Evolutionary conservation across 1,140 invertebrate genomes (phyloP), one percentile per base, ranked within the genome.

Genomic region (Leptopilina boulardi): DNA sequence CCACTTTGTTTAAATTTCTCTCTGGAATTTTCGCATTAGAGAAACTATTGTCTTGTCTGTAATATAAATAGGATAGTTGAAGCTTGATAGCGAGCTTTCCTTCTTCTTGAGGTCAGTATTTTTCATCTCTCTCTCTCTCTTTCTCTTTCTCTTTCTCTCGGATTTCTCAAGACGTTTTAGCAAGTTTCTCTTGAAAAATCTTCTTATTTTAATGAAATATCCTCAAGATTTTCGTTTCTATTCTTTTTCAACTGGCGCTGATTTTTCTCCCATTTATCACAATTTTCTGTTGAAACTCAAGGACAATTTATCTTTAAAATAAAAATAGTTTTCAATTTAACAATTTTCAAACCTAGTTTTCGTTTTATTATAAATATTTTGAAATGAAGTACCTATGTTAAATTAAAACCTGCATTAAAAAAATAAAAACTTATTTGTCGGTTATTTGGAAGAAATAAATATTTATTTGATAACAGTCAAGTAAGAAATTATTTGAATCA

Each of bases 1-100:
- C 73, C 74, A 82, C 78, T 87, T 83, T 87, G 86, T 87, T 87
- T 85, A 85, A 87, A 87, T 87, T 87, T 83, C 79, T 79, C 75
- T 56, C 54, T 71, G 79, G 79, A 83, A 84, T 83, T 81, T 86
- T 75, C 80, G 76, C 81, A 84, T 82, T 84, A 83, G 80, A 70
- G 19, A 70, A 71, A 83, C 80, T 77, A 76, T 79, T 76, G 79
- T 79, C 79, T 56, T 18, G 18, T 54, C 15, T 75, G 70, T 70
- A 10, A 21, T 21, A 77, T 80, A 78, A 34, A 66, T 71, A 9
- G 72, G 59, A 74, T 74, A 71, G 54, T 30, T 41, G 70, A 79
- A 76, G 1, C 34, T 66, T 66, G 59, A 66, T 66, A 30, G 15
- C 23, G 13, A 34, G 23, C 59, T 30, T 66, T 66, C 26, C 23